Conservation (phyloP, 2,797 vertebrate genomes). For the Acridotheres tristis region DNA sequence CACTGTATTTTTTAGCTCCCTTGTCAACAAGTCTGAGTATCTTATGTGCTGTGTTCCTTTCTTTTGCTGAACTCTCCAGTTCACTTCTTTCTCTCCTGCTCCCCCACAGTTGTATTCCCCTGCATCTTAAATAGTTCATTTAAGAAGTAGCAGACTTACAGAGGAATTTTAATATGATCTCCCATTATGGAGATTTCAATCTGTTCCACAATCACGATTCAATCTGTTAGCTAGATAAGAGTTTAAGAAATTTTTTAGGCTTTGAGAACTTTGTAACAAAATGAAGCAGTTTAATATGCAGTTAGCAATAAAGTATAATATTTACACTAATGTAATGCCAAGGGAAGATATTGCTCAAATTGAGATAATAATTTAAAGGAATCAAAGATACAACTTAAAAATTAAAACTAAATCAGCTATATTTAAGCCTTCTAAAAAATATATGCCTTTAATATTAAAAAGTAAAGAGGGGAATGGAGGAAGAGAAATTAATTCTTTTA, state of each 20-base stretch:
- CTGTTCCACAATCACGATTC: conserved; percentile 47
- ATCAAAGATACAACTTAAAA: not conserved
- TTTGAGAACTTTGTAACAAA: conserved; percentile 19
- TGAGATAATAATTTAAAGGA: not conserved
- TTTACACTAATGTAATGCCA: not conserved
- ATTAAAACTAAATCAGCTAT: not conserved
- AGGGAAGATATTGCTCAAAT: not conserved
- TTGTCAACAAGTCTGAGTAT: not conserved
- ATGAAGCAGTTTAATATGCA: not conserved
- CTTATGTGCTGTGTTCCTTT: not conserved
- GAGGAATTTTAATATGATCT: conserved; percentile 41
- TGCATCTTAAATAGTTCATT: conserved; percentile 28
- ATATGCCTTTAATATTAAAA: not conserved
- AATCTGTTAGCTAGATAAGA: conserved; percentile 52
- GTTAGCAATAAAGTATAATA: not conserved
- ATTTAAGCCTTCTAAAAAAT: not conserved
- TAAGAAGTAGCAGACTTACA: conserved; percentile 28
- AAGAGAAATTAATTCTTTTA: not conserved
- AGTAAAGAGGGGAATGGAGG: not conserved
- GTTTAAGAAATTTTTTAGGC: not conserved
- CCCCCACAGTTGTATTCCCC: not conserved
- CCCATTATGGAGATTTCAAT: conserved; percentile 66
- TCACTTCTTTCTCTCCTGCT: not conserved
- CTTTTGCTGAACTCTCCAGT: not conserved
- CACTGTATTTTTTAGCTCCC: not conserved